These are phyloP conservation scores for Irena cyanogastra DNA, from an alignment of 2,113 vertebrate genomes.

Conservation along the genomic window DNA sequence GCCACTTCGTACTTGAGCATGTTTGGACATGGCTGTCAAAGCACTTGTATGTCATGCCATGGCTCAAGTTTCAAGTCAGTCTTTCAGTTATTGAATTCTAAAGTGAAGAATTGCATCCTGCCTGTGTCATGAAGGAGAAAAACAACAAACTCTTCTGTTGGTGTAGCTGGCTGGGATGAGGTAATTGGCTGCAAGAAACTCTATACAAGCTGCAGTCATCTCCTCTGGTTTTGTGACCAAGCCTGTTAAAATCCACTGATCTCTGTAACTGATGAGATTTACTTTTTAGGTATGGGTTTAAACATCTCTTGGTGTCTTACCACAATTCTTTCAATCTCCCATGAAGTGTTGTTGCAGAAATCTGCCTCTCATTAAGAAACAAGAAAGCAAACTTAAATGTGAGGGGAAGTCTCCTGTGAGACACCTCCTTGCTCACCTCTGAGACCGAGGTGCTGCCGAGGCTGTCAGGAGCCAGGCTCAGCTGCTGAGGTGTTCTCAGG, in stretches of 20 bases:
- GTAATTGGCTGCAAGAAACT: neutral
- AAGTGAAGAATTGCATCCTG: neutral
- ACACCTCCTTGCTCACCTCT: neutral
- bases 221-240: neutral
- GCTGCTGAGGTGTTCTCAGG: neutral
- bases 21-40: neutral
- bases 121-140: neutral
- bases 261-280: neutral
- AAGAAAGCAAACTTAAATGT: neutral
- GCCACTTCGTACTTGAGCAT: neutral
- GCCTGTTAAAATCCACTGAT: neutral
- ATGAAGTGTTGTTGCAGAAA: neutral
- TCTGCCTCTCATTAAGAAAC: neutral
- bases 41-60: neutral
- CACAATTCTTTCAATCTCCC: neutral
- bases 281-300: neutral
- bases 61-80: neutral
- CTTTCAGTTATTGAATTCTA: neutral
- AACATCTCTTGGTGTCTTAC: neutral
- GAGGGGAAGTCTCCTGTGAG: neutral
- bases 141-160: neutral
- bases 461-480: neutral
- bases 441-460: neutral
- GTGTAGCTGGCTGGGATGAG: neutral
- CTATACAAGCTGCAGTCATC: neutral